Conservation (phyloP, 2,113 vertebrate genomes). For the Xiphias gladius region DNA sequence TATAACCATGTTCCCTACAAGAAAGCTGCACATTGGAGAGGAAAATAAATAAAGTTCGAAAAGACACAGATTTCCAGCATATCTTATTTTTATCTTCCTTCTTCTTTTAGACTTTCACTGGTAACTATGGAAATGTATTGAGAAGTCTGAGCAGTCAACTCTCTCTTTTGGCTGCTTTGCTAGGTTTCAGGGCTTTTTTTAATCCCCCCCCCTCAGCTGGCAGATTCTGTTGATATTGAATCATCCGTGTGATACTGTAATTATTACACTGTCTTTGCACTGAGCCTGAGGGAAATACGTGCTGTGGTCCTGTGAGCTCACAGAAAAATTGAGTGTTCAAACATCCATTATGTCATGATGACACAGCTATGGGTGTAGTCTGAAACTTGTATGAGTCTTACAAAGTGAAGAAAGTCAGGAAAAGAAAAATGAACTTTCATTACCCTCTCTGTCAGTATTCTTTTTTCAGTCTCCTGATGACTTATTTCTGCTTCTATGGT, state of each 20-base stretch:
- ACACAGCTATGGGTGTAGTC: slow-evolving; percentile 20
- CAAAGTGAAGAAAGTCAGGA: not conserved
- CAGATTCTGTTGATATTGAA: slow-evolving; percentile 45
- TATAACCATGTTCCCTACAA: not conserved
- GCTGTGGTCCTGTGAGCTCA: not conserved
- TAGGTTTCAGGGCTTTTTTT: not conserved
- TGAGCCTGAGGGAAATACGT: not conserved
- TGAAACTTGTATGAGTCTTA: not conserved
- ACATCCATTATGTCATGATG: slow-evolving; percentile 9
- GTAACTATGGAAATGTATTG: slow-evolving; percentile 56
- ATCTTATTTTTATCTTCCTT: slow-evolving; percentile 7
- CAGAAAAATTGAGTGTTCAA: slow-evolving; percentile 12
- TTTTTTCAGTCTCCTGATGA: not conserved
- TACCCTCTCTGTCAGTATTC: not conserved
- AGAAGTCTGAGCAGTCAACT: slow-evolving; percentile 1
- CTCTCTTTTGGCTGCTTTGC: slow-evolving; percentile 23
- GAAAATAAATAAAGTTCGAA: not conserved
- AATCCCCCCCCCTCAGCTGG: slow-evolving; percentile 56
- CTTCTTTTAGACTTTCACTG: slow-evolving; percentile 20
- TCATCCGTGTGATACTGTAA: slow-evolving; percentile 29
- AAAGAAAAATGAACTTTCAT: not conserved
- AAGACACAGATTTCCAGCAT: not conserved
- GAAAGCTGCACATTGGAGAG: not conserved
- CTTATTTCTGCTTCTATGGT: not conserved
- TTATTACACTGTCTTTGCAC: slow-evolving; percentile 1